Evolutionary conservation across 2,888 invertebrate genomes (phyloP), one percentile per base, ranked within the genome.

Genomic region (Sthenelais limicola): DNA sequence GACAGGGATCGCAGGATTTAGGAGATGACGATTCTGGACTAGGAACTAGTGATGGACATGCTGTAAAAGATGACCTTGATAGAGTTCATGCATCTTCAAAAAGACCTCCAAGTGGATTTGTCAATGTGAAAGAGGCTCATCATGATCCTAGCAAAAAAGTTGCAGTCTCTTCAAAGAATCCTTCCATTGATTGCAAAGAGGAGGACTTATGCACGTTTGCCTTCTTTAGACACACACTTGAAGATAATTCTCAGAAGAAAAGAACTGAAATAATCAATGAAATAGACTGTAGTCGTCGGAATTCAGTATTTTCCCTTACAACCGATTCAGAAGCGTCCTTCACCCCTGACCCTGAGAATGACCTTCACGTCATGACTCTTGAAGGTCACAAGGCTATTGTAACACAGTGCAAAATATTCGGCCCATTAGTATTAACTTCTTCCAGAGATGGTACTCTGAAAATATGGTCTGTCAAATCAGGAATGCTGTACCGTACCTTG

Each of bases 171-270:
- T 5, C 30, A 1, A 18, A 35, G 3, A 1, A 5, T 2, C 62
- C 7, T 12, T 35, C 3, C 7, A 26, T 21, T 1, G 18, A 28
- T 1, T 35, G 35, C 4, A 43, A 56, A 28, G 56, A 62, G 24
- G 62, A 62, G n/a, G 62, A 62, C 24, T 38, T 62, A 26, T 62
- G 62, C 15, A 62, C 62, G 1, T 62, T 62, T 62, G 62, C 62
- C 4, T 62, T 35, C 38, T 62, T 62, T 38, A 62, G 24, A 38
- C 24, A 21, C 21, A 62, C 62, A 9, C 35, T 43, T 38, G 62
- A 62, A 62, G 21, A 28, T 1, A 18, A n/a, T 5, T 2, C 32
- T 30, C 56, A 28, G 56, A 56, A 21, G 30, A 54, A 26, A n/a
- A n/a, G 4, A 24, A 28, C 3, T n/a, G 12, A 5, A 12, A 24